Evolutionary conservation across 2,888 invertebrate genomes (phyloP).

Genomic region (Megastigmus dorsalis): DNA sequence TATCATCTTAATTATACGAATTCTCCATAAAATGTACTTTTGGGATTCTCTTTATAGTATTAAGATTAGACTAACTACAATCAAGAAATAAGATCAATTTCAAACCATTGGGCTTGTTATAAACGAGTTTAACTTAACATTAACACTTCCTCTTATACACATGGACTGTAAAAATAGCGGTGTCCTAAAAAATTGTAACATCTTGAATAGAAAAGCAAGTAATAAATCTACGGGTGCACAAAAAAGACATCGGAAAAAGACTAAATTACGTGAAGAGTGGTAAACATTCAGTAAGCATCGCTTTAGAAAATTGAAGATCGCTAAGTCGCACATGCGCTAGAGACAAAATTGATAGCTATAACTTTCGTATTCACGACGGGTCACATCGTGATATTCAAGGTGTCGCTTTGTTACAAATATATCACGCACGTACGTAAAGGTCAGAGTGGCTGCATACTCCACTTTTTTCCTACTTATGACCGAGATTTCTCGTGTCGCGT

Average conservation of each 20-base stretch:
- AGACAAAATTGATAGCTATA: slow-evolving; percentile 1
- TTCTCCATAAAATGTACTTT: too few species aligned
- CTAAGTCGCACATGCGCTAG: neutral
- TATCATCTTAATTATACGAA: too few species aligned
- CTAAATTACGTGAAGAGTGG: neutral
- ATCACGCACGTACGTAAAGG: neutral
- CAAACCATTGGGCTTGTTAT: too few species aligned
- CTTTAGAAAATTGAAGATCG: slow-evolving; percentile 2
- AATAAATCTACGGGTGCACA: neutral
- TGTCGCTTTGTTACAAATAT: slow-evolving; percentile 15
- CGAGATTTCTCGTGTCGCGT: too few species aligned
- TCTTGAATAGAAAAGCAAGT: neutral
- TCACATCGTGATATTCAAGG: neutral
- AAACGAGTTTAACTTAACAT: too few species aligned
- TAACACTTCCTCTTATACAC: too few species aligned
- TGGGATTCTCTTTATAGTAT: too few species aligned
- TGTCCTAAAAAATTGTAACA: too few species aligned
- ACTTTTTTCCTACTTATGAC: too few species aligned
- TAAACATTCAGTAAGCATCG: neutral
- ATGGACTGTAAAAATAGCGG: too few species aligned
- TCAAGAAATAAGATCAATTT: too few species aligned
- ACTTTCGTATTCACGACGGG: neutral
- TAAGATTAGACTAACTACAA: too few species aligned
- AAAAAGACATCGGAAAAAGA: neutral
- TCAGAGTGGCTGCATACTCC: neutral